Base-by-base conservation (phyloP, 2,113 vertebrate species). In the Bothrops jararaca region DNA sequence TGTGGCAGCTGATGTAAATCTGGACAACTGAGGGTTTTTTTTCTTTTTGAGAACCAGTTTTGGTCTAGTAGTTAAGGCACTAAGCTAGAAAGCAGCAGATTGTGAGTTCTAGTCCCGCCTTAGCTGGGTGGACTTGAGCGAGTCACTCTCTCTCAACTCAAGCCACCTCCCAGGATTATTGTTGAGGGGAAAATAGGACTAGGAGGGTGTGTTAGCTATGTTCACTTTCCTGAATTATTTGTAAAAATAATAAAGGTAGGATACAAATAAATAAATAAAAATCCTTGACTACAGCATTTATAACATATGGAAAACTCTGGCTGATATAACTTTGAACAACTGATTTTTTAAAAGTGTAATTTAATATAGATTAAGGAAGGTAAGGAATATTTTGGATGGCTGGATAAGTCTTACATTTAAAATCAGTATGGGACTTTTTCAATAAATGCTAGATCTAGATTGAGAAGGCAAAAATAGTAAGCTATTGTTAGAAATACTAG, bases 401-500 rank as follows among this genome's bases (percentile, higher is more conserved):
- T 52, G 39, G 3, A 80, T 54, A 42, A 0, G 0, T 69, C 1
- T 90, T 54, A 0, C 1, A 24, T 39, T 12, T 52, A 42, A 20
- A 93, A 69, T 2, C 5, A 54, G 18, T 48, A 94, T 91, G 13
- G 8, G 53, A 24, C 8, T 42, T 58, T 1, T 3, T 86, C 29
- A 29, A 34, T n/a, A 74, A 2, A 34, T 89, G 69, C n/a, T 93
- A 45, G 92, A 74, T 2, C 12, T 89, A 12, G 89, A 39, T 23
- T 22, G 12, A 95, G 95, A 93, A 39, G 22, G 52, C 64, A 96
- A 95, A 97, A 15, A 96, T 85, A 96, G 89, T 93, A 92, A 94
- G 87, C 95, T 96, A 91, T 95, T 97, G 93, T 96, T 97, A 97
- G 96, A 94, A 96, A 92, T 85, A 95, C 48, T 64, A 92, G 45